Evolutionary conservation across 2,888 invertebrate genomes (phyloP), one percentile per base, ranked within the genome.

Genomic region (Drosophila mettleri): DNA sequence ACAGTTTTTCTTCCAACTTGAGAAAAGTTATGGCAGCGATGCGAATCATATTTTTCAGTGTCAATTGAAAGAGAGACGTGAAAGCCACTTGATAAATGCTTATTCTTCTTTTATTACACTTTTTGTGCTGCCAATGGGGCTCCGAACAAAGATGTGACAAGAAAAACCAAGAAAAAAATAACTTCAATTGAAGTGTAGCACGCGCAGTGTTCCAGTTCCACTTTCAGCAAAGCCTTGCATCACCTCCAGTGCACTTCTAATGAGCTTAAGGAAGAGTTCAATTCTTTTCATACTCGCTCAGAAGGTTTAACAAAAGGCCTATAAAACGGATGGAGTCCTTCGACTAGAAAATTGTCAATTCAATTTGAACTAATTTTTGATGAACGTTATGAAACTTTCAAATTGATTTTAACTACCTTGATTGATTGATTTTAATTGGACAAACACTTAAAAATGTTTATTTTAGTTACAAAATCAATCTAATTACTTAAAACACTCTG

Each of bases 211-310:
- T 69, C 38, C 29, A 54, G 48, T 53, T 57, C 41, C 64, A 59
- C 39, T 52, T 58, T 29, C n/a, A 45, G 16, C 16, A 1, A 27
- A 27, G 45, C 7, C 16, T 9, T 16, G 12, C 27, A 45, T 16
- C 27, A 10, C 27, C 16, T 27, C 45, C 33, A 16, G 24, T 39
- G 78, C 49, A 43, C 38, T 53, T 49, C 53, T 64, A 79, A 76
- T 66, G 68, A 66, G 69, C 65, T 70, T 57, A 53, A 65, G 68
- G 68, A 43, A 69, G 65, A 74, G 66, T 68, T 76, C 62, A 57
- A 48, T 63, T 34, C 55, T 63, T 60, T 45, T 63, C 33, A 48
- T 18, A 2, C 46, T 48, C 12, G 46, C 20, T 48, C 31, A 20
- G 14, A 1, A 18, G 3, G 20, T 8, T 0, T 14, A 20, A 31